phyloP scores from a whole-genome alignment of 35 echinoderm and acorn worm genomes.

The Hemicentrotus pulcherrimus region DNA sequence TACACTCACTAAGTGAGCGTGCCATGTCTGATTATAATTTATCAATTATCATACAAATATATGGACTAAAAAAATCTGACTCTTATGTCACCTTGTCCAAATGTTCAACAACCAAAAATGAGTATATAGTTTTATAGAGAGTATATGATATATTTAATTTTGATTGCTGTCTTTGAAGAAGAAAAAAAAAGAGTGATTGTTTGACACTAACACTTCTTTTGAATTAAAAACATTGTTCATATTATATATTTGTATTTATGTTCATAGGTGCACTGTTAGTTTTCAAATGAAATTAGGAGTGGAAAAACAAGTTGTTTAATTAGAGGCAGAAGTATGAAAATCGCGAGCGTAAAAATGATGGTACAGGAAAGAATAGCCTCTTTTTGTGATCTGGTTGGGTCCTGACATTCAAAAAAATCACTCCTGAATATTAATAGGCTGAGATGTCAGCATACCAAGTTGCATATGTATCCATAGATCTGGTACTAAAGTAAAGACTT shows the following conservation, averaged over 20 bases:
- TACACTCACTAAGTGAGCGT: neutral
- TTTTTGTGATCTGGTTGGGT: no score
- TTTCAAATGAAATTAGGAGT: neutral
- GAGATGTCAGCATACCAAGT: neutral
- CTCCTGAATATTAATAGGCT: neutral
- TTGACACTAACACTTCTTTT: neutral
- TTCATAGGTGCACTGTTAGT: neutral
- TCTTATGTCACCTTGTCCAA: neutral
- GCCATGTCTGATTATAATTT: neutral
- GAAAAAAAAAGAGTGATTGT: neutral
- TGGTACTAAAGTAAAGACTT: no score
- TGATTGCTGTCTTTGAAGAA: neutral
- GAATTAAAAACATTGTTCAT: neutral
- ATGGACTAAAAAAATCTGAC: neutral
- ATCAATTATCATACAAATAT: neutral
- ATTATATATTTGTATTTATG: neutral
- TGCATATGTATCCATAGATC: neutral
- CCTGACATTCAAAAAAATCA: no score
- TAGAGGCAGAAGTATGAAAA: neutral
- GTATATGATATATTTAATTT: neutral
- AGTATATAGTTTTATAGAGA: neutral
- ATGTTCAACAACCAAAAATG: neutral
- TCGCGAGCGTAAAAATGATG: no score
- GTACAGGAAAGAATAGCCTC: no score
- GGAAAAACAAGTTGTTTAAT: neutral